phyloP scores from a whole-genome alignment of 2,113 vertebrate species.

The Nothoprocta pentlandii region DNA sequence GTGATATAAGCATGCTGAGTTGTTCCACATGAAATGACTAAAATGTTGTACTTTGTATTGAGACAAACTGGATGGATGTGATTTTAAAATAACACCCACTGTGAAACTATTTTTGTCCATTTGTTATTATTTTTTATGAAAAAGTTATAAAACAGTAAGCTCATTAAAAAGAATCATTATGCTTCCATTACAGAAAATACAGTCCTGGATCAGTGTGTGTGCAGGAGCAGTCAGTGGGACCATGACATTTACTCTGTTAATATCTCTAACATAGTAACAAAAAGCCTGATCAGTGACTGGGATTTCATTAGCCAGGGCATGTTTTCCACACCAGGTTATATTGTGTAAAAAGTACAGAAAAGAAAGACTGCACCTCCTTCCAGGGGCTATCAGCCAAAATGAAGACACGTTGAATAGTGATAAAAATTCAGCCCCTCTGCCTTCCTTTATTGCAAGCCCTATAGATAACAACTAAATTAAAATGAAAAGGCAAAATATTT shows the following conservation, averaged over 20 bases:
- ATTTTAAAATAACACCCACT: not conserved
- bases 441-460: not conserved
- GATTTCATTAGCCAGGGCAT: not conserved
- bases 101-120: not conserved
- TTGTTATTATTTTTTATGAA: not conserved
- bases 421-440: not conserved
- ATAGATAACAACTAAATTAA: not conserved
- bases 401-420: not conserved
- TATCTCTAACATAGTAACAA: not conserved
- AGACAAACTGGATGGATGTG: not conserved
- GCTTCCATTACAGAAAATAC: not conserved
- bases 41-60: not conserved
- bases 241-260: not conserved
- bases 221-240: not conserved
- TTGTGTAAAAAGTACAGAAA: not conserved
- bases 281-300: not conserved
- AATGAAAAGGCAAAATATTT: fast-evolving
- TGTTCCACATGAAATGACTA: not conserved
- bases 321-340: not conserved
- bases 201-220: not conserved
- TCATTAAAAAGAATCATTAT: not conserved
- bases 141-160: not conserved
- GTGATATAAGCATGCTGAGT: not conserved
- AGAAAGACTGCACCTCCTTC: not conserved
- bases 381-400: not conserved